A percentile compares a stretch with the other conserved stretches of the same genome.
These are phyloP conservation scores for Turritopsis dohrnii DNA, from an alignment of 30 jellyfish, hydroid and myxozoan genomes.

Conservation along the genomic window DNA sequence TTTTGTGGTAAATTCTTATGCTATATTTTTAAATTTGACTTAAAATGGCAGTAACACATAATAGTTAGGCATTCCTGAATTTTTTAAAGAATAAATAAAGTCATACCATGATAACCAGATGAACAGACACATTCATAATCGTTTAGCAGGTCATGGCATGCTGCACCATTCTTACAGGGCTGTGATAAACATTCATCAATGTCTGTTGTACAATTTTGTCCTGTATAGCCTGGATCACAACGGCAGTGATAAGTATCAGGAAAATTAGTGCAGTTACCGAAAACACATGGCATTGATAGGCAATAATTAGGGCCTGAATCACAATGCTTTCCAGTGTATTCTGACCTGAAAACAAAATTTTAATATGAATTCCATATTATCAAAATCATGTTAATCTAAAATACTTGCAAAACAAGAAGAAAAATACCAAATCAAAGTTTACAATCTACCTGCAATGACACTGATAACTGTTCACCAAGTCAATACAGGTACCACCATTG, in stretches of 20 bases:
- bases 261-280: conserved; percentile 62
- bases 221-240: conserved; percentile 67
- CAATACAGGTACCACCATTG: conserved; percentile 85
- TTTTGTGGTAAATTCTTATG: no score
- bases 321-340: conserved; percentile 57
- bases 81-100: background rate
- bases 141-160: conserved; percentile 35
- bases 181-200: conserved; percentile 35
- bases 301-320: conserved; percentile 55
- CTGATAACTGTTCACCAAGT: conserved; percentile 39
- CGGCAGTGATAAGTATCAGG: conserved; percentile 57
- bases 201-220: conserved; percentile 54
- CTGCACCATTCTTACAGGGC: conserved; percentile 52
- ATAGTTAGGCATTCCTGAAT: no score
- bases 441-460: conserved; percentile 76
- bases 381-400: background rate
- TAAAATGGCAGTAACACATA: no score
- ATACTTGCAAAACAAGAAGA: background rate
- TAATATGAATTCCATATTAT: background rate
- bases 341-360: conserved; percentile 47
- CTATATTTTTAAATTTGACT: no score
- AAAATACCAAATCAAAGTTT: background rate
- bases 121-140: conserved; percentile 32
- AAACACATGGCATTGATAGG: conserved; percentile 69
- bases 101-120: conserved; percentile 29